Evolutionary conservation across 2,113 vertebrate genomes (phyloP).

Genomic region (Heterochromis multidens): DNA sequence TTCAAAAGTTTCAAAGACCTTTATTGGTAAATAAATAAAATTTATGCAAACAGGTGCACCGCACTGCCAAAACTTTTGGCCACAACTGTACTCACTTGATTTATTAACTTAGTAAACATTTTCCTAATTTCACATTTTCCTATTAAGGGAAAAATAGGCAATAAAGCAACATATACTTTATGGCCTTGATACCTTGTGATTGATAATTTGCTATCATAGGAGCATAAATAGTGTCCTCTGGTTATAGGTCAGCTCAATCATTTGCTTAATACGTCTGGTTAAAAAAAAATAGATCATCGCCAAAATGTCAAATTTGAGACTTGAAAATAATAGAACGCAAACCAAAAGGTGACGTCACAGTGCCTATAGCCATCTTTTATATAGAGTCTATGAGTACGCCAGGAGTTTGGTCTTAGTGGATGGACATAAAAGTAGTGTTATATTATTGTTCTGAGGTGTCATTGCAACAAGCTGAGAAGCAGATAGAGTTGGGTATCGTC

Average conservation of each 20-base stretch:
- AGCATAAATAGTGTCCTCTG: neutral
- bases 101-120: neutral
- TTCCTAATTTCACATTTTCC: no score
- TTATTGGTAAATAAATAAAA: neutral
- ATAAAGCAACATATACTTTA: no score
- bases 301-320: neutral
- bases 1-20: neutral
- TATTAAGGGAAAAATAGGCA: neutral
- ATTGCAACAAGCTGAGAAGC: neutral
- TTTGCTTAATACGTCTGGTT: neutral
- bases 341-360: neutral
- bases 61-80: neutral
- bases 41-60: neutral
- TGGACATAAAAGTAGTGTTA: neutral
- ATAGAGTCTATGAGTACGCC: no score
- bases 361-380: neutral
- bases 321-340: neutral
- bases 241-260: neutral
- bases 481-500: neutral
- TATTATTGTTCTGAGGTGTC: neutral
- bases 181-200: no score
- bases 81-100: rapidly evolving
- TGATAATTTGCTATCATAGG: neutral
- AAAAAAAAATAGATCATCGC: rapidly evolving
- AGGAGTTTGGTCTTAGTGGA: neutral